These are phyloP conservation scores for Apodemus agrarius DNA, from an alignment of 2,797 vertebrate species.

Conservation along the genomic window DNA sequence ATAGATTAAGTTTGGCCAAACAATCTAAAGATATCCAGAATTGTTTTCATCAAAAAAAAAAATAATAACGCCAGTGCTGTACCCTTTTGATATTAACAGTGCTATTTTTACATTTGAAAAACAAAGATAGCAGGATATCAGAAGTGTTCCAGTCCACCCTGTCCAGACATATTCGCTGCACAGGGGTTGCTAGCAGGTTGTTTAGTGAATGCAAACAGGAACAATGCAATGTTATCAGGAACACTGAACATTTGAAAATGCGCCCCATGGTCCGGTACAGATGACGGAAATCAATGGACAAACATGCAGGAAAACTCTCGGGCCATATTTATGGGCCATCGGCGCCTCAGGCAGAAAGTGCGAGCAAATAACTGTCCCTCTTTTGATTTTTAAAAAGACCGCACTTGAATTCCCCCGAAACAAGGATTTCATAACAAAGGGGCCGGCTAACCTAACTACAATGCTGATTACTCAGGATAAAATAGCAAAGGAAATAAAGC, in stretches of 20 bases:
- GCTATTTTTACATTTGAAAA: background rate
- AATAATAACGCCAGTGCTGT: background rate
- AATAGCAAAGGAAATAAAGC: constrained; percentile 89
- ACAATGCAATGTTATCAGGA: constrained; percentile 73
- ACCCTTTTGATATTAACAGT: constrained; percentile 23
- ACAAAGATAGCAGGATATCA: constrained; percentile 31
- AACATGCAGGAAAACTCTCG: constrained; percentile 64
- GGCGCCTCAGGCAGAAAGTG: constrained; percentile 30
- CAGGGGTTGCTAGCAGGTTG: constrained; percentile 58
- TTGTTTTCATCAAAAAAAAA: background rate
- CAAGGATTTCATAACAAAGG: constrained; percentile 86
- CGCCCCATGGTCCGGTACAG: constrained; percentile 63
- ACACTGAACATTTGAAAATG: constrained; percentile 10
- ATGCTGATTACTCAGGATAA: constrained; percentile 87
- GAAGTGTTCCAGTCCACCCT: background rate
- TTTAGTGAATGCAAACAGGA: constrained; percentile 50
- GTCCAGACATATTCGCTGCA: constrained; percentile 26
- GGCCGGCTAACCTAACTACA: constrained; percentile 87
- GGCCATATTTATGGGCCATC: constrained; percentile 49
- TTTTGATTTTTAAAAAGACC: constrained; percentile 71
- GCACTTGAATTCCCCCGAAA: constrained; percentile 84
- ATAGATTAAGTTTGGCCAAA: background rate
- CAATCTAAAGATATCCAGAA: constrained; percentile 15
- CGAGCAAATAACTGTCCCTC: constrained; percentile 52
- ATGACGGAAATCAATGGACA: constrained; percentile 68